Evolutionary conservation across 2,797 vertebrate species (phyloP).

Genomic region (Channa striata): DNA sequence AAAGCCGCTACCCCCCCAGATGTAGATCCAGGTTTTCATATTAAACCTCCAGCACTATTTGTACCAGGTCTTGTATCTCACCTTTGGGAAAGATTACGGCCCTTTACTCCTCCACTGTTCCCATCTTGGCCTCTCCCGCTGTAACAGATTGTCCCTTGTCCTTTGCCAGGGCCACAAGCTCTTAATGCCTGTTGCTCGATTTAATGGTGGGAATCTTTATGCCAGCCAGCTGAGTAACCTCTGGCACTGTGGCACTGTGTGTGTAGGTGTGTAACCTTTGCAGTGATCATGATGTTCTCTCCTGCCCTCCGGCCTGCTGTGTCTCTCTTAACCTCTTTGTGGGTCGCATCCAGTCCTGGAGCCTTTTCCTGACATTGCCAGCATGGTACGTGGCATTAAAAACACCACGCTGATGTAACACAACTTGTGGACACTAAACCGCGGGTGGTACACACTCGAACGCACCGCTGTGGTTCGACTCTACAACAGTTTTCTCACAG

Average conservation of each 20-base stretch:
- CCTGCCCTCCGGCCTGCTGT: constrained; percentile 29
- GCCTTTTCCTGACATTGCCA: constrained; percentile 28
- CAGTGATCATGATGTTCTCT: constrained; percentile 27
- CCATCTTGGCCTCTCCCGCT: constrained; percentile 14
- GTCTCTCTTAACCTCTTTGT: constrained; percentile 46
- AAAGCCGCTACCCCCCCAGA: neutral
- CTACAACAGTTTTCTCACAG: neutral
- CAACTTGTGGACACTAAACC: constrained; percentile 26
- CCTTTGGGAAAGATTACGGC: constrained; percentile 24
- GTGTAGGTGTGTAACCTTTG: constrained; percentile 35
- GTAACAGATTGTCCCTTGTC: constrained; percentile 12
- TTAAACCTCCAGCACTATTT: constrained; percentile 21
- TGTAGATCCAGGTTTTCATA: constrained; percentile 3
- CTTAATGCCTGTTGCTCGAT: constrained; percentile 35
- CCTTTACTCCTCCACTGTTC: constrained; percentile 13
- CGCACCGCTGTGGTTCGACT: neutral
- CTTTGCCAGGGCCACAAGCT: constrained; percentile 11
- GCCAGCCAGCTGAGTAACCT: constrained; percentile 48
- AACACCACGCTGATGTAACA: constrained; percentile 6
- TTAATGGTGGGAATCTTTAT: constrained; percentile 32
- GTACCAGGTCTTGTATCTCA: constrained; percentile 11
- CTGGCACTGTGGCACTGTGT: constrained; percentile 22
- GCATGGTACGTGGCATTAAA: constrained; percentile 28
- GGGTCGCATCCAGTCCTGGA: constrained; percentile 46
- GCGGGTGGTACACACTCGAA: neutral